Evolutionary conservation across 1,140 invertebrate species (phyloP).

Genomic region (Drosophila sulfurigaster): DNA sequence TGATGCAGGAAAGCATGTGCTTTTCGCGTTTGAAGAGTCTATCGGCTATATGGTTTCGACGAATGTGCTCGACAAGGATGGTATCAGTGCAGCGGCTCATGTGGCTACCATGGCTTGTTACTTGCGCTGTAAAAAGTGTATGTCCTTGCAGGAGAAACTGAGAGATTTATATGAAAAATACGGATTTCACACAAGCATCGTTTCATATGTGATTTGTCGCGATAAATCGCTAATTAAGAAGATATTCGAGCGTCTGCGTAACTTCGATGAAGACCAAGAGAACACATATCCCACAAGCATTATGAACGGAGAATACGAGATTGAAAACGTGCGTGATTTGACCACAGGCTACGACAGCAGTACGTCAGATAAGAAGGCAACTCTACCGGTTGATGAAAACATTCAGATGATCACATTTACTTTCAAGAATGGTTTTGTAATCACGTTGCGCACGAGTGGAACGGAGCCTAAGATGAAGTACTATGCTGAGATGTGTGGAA

Average conservation of each 20-base stretch:
- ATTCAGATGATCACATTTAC: conserved; percentile 98
- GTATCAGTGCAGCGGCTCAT: conserved; percentile 93
- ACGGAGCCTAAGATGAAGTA: conserved; percentile 99
- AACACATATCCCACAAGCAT: conserved; percentile 89
- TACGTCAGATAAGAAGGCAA: conserved; percentile 89
- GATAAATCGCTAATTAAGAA: conserved; percentile 89
- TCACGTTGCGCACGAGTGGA: conserved; percentile 97
- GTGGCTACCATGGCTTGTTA: conserved; percentile 92
- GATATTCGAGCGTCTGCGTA: conserved; percentile 95
- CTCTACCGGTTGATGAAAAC: conserved; percentile 90
- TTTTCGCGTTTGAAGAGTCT: conserved; percentile 98
- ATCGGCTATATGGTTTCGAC: conserved; percentile 98
- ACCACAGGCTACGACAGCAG: conserved; percentile 95
- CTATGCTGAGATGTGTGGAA: conserved; percentile 95
- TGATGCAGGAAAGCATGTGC: conserved; percentile 89
- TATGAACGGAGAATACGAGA: conserved; percentile 90
- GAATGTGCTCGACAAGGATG: conserved; percentile 97
- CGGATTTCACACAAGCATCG: conserved; percentile 93
- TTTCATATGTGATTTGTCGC: conserved; percentile 95
- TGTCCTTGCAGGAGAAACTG: conserved; percentile 91
- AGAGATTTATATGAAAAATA: conserved; percentile 93
- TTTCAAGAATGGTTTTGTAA: conserved; percentile 94
- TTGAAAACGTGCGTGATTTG: conserved; percentile 93
- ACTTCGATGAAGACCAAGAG: conserved; percentile 87
- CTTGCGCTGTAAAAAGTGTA: conserved; percentile 88